Evolutionary conservation across 2,113 vertebrate genomes (phyloP).

Genomic region (Oncorhynchus masou): DNA sequence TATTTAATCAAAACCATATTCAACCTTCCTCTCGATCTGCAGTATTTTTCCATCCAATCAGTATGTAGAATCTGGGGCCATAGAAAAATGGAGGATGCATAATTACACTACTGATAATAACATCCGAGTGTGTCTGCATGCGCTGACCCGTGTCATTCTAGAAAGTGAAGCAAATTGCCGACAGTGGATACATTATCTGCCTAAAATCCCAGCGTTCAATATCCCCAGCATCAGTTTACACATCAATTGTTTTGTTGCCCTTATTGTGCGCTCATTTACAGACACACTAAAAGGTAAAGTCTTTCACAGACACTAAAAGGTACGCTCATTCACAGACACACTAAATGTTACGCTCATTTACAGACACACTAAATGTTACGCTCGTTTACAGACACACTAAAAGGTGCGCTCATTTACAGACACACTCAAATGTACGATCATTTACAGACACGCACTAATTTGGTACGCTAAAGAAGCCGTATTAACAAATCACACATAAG

Average conservation of each 20-base stretch:
- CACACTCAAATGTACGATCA: background rate
- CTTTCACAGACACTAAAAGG: background rate
- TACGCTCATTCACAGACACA: background rate
- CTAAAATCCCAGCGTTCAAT: conserved; percentile 55
- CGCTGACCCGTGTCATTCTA: conserved; percentile 29
- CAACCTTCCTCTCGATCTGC: background rate
- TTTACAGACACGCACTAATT: conserved; percentile 10
- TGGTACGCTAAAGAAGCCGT: conserved; percentile 4
- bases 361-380: background rate
- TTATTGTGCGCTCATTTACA: conserved; percentile 15
- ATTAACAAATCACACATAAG: conserved; percentile 7
- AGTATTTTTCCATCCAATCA: conserved; percentile 67
- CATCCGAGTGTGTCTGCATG: conserved; percentile 56
- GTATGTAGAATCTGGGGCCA: conserved; percentile 69
- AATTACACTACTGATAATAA: conserved; percentile 76
- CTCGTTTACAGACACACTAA: background rate
- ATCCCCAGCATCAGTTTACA: conserved; percentile 54
- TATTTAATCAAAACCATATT: background rate
- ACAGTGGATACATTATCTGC: conserved; percentile 47
- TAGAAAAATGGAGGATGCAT: conserved; percentile 82
- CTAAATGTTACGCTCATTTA: background rate
- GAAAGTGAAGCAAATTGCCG: conserved; percentile 31
- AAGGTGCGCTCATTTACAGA: background rate
- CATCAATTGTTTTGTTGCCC: conserved; percentile 57
- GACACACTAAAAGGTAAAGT: background rate